Evolutionary conservation across 2,113 vertebrate genomes (phyloP), one percentile per base, ranked within the genome.

Genomic region (Tonatia bakeri): DNA sequence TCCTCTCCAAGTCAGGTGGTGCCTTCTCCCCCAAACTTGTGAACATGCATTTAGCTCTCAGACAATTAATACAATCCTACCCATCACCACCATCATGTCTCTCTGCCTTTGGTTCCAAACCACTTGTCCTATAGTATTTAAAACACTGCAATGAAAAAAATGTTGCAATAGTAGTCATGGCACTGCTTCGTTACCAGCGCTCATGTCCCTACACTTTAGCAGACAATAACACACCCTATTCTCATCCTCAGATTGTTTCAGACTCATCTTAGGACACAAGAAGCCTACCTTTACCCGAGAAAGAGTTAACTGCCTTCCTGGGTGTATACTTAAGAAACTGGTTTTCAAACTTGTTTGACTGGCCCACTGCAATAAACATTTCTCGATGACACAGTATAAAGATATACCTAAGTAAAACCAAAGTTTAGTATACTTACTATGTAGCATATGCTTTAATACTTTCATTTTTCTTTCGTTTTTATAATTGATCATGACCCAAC

Each of bases 401-500:
- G 22, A 69, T n/a, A 76, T 2, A 59, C 2, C 31, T 59, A 91
- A 72, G 56, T 95, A 72, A 95, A 96, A 87, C 14, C 45, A 52
- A 96, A 90, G 59, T 61, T 95, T 12, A 92, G 31, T 38, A 89
- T 90, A 93, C n/a, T 54, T 90, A 77, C 11, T 72, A 61, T 31
- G 31, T 96, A 33, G 26, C 80, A 90, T 36, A 81, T 7, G 38
- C 6, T 72, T 36, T 96, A 26, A 40, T 31, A 85, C 2, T 64
- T 94, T 90, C 6, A 82, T 14, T 77, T 59, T 91, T 52, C 40
- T 61, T 77, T 52, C 9, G 67, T 70, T 77, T 82, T 13, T 26
- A 80, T 82, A 87, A 81, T 28, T 88, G 9, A 38, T 87, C 50
- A 95, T 43, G 91, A 90, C 10, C 7, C 45, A 95, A 81, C 1